Percentiles rank a stretch among this genome's conserved stretches.
Conservation (phyloP, 2,797 vertebrate species). For the Tokudaia muenninki region DNA sequence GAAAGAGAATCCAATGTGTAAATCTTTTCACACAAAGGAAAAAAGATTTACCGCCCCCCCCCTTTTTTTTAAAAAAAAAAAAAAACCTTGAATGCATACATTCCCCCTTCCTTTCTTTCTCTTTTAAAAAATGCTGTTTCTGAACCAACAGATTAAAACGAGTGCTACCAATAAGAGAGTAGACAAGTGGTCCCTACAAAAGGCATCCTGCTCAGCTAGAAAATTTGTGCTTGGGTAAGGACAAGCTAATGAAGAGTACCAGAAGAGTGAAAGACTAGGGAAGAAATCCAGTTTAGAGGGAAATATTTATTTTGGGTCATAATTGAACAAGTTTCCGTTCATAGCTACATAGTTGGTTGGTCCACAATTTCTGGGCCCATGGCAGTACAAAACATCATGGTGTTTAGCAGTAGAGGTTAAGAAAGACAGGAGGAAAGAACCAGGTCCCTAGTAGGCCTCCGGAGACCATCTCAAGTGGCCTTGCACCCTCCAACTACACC, state of each 20-base stretch:
- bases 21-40: neutral
- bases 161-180: neutral
- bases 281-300: neutral
- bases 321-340: neutral
- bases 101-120: neutral
- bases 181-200: neutral
- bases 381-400: neutral
- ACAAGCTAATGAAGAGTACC: neutral
- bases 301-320: neutral
- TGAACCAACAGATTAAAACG: neutral
- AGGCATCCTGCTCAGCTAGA: neutral
- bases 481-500: neutral
- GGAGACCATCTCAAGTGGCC: neutral
- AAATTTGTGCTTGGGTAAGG: neutral
- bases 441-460: neutral
- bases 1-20: neutral
- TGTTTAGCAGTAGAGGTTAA: neutral
- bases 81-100: neutral
- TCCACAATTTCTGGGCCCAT: no score
- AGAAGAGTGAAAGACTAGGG: neutral
- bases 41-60: neutral
- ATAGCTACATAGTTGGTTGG: neutral
- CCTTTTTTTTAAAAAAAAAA: neutral
- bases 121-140: neutral
- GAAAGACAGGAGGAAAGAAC: neutral